Percentiles rank a stretch among this genome's conserved stretches.
Evolutionary conservation across 2,797 vertebrate species (phyloP).

Genomic region (Phoxinus dragarum): DNA sequence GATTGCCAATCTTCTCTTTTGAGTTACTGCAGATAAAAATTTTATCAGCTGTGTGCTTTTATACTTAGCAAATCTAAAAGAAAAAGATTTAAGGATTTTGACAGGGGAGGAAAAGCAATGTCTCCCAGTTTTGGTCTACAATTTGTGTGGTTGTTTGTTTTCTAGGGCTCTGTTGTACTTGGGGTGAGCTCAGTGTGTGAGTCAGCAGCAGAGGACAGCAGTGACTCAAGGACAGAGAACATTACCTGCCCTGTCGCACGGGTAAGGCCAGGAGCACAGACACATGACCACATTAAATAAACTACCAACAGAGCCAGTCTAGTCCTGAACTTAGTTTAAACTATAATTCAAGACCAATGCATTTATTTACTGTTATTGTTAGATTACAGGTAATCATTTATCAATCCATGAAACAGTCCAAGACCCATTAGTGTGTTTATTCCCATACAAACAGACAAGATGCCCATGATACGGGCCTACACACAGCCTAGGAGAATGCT

Average conservation of each 20-base stretch:
- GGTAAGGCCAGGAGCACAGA: conserved; percentile 50
- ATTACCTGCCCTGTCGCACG: conserved; percentile 51
- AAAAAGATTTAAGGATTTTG: not conserved
- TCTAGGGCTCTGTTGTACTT: conserved; percentile 83
- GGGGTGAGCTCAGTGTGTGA: conserved; percentile 71
- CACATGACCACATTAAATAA: not conserved
- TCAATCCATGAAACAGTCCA: not conserved
- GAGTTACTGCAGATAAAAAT: not conserved
- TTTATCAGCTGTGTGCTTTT: not conserved
- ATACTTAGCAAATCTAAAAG: not conserved
- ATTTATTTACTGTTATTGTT: not conserved
- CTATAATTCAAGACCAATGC: not conserved
- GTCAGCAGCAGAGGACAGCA: conserved; percentile 66
- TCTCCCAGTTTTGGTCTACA: conserved; percentile 13
- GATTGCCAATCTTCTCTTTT: not conserved
- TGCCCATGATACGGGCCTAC: not conserved
- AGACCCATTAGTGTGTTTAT: conserved; percentile 1
- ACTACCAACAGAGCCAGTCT: not conserved
- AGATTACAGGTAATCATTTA: not conserved
- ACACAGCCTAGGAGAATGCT: not conserved
- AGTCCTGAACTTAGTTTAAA: not conserved
- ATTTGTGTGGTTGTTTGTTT: conserved; percentile 50
- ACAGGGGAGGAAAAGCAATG: not conserved
- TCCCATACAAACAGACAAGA: not conserved
- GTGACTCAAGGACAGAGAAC: conserved; percentile 75